phyloP scores from a whole-genome alignment of 1,140 invertebrate genomes.

The Palaemon carinicauda region DNA sequence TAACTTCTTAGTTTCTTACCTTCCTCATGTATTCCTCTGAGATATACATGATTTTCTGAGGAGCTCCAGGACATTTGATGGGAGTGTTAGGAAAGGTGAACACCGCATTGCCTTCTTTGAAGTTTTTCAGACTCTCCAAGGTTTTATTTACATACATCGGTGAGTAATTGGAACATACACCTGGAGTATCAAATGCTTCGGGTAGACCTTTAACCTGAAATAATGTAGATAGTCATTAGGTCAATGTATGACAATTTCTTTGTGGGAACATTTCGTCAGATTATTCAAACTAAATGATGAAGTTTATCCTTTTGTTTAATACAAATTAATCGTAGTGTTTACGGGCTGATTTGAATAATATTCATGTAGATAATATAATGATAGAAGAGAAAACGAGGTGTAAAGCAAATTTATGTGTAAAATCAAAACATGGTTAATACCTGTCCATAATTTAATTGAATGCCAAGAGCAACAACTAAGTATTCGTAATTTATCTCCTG shows the following conservation, averaged over 20 bases:
- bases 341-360: no score
- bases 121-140: conserved; percentile 75
- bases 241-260: no score
- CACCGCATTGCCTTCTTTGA: conserved; percentile 84
- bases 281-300: no score
- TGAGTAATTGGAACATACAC: conserved; percentile 92
- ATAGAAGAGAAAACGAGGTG: no score
- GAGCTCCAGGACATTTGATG: conserved; percentile 97
- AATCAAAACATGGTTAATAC: conserved; percentile 66
- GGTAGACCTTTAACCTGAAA: conserved; percentile 83
- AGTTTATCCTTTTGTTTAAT: no score
- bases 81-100: conserved; percentile 92
- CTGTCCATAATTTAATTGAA: conserved; percentile 83
- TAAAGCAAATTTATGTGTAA: neutral
- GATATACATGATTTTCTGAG: conserved; percentile 96
- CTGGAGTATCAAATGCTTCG: conserved; percentile 77
- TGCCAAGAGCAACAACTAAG: conserved; percentile 82
- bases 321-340: no score
- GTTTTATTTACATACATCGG: conserved; percentile 83
- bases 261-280: no score
- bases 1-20: conserved; percentile 68
- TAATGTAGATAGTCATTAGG: conserved; percentile 21
- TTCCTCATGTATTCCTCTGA: conserved; percentile 85
- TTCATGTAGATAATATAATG: no score
- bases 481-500: conserved; percentile 82